Percentiles rank a stretch among this genome's conserved stretches.
Conservation (phyloP, 2,888 invertebrate genomes). For the Ormyrus rosae region DNA sequence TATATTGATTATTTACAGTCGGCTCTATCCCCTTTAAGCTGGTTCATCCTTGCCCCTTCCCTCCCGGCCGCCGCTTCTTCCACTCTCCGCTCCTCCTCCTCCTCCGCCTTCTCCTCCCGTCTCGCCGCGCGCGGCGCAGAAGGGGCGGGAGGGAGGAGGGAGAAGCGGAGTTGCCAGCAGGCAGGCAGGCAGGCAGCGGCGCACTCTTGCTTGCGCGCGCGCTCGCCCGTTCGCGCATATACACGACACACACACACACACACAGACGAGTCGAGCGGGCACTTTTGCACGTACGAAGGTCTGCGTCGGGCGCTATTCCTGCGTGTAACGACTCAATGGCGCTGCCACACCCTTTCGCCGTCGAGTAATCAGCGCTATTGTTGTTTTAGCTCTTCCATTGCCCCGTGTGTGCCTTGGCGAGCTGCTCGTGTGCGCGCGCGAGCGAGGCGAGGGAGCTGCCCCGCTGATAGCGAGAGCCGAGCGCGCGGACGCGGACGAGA, state of each 20-base stretch:
- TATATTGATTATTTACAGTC: slow-evolving; percentile 74
- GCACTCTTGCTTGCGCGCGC: not conserved
- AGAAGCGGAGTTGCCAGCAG: slow-evolving; percentile 37
- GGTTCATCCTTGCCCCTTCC: slow-evolving; percentile 71
- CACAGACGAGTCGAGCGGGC: slow-evolving; percentile 17
- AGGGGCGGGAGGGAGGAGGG: slow-evolving; percentile 7
- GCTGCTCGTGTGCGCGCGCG: not conserved
- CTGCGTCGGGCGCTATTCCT: slow-evolving; percentile 64
- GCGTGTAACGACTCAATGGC: slow-evolving; percentile 75
- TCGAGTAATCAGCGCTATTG: slow-evolving; percentile 75
- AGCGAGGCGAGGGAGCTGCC: not conserved
- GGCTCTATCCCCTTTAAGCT: slow-evolving; percentile 74
- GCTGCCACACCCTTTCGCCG: slow-evolving; percentile 74
- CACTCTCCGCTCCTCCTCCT: slow-evolving; percentile 59
- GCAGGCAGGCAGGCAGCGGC: not conserved
- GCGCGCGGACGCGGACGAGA: too few species aligned
- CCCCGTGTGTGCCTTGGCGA: not conserved
- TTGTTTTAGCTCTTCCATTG: slow-evolving; percentile 65
- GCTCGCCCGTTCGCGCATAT: not conserved
- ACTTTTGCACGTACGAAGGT: not conserved
- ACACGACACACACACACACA: not conserved
- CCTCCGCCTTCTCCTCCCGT: slow-evolving; percentile 51
- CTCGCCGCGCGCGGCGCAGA: slow-evolving; percentile 41
- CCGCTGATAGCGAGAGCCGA: too few species aligned
- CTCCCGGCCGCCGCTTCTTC: slow-evolving; percentile 51